Conservation (phyloP, 1,140 invertebrate genomes). For the Neuroterus valhalla region DNA sequence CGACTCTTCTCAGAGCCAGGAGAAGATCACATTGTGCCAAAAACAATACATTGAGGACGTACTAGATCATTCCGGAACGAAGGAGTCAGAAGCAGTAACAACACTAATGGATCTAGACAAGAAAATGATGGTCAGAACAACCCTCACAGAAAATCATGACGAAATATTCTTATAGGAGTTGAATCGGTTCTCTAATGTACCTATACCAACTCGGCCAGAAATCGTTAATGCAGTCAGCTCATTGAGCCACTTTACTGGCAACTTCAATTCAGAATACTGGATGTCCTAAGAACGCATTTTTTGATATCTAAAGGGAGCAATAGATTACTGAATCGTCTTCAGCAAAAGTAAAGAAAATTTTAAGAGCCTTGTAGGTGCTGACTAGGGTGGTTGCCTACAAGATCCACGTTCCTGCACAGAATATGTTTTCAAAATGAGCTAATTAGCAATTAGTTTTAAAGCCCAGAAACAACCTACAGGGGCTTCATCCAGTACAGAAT, state of each 20-base stretch:
- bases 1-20: not conserved
- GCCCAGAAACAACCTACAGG: slow-evolving; percentile 66
- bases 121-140: not conserved
- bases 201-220: not conserved
- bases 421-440: slow-evolving; percentile 61
- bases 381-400: slow-evolving; percentile 37
- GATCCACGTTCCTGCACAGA: slow-evolving; percentile 58
- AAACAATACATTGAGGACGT: not conserved
- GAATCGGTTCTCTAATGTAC: not conserved
- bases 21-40: not conserved
- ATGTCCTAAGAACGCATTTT: not conserved
- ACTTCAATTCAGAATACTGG: not conserved
- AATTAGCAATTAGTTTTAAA: slow-evolving; percentile 67
- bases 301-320: not conserved
- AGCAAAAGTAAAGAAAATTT: not conserved
- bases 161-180: not conserved
- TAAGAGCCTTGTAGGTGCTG: not conserved
- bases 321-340: not conserved
- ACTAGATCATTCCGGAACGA: not conserved
- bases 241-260: not conserved
- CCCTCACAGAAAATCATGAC: not conserved
- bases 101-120: not conserved
- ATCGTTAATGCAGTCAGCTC: not conserved
- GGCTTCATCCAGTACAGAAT: not conserved
- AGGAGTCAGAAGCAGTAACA: not conserved